Evolutionary conservation across 2,888 invertebrate species (phyloP), one percentile per base, ranked within the genome.

Genomic region (Ethmia dodecea): DNA sequence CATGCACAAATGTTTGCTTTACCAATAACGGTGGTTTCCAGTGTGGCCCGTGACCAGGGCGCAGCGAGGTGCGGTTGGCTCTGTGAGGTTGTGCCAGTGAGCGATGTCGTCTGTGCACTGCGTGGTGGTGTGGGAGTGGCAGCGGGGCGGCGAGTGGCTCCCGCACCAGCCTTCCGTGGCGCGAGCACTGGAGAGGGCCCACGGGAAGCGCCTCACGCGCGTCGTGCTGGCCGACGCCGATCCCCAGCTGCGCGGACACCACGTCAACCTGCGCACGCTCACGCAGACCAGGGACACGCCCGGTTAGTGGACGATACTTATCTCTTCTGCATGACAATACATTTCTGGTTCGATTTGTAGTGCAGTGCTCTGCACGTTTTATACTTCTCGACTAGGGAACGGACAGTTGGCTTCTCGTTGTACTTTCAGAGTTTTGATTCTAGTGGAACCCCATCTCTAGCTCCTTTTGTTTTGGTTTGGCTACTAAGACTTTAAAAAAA

Each of bases 181-280:
- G 0, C 94, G 95, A 60, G 93, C 94, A 42, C 78, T 96, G 46
- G 96, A 96, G 70, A 87, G 95, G 33, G 95, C 95, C 0, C 91
- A 94, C 61, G 92, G 88, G 43, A 96, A 95, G 80, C 92, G 93
- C 60, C 77, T 95, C 15, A 95, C 95, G 0, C 81, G 94, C 33
- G 95, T 95, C 4, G 90, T 95, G 53, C 81, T 96, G n/a, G 93
- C 94, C 33, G 95, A 96, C 78, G 95, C 95, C 1, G 95, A 96
- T 69, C 95, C 95, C 0, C 88, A 88, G 39, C 78, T 95, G 33
- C 89, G 91, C 59, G 92, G 93, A 46, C 94, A 92, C 68, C 93
- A 92, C 70, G 92, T 94, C 16, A 93, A 94, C 72, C 80, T 94
- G 37, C 86, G 92, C 37, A 93, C 92, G 3, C 88, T 92, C 47